A percentile compares a stretch with the other conserved stretches of the same genome.
These are phyloP conservation scores for Myotis lucifugus DNA, from an alignment of 2,113 vertebrate genomes.

Conservation along the genomic window DNA sequence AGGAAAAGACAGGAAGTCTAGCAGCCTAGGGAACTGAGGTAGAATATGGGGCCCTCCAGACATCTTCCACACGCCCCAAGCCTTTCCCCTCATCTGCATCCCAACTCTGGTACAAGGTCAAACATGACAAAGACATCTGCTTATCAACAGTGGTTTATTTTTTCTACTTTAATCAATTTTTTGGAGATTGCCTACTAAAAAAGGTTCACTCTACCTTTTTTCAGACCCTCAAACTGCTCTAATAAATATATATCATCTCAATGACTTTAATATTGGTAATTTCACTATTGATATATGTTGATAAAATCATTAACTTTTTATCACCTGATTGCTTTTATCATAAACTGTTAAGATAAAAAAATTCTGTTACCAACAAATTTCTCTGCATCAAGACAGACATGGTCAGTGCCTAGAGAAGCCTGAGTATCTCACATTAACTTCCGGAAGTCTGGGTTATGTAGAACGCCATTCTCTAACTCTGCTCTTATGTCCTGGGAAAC, in stretches of 20 bases:
- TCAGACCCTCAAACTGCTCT: not conserved
- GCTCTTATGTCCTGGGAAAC: not conserved
- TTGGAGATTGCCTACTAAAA: not conserved
- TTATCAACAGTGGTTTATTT: not conserved
- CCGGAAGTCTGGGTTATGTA: not conserved
- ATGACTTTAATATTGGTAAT: constrained; percentile 25
- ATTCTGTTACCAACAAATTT: not conserved
- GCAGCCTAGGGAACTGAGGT: not conserved
- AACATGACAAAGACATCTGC: not conserved
- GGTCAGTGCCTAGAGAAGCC: not conserved
- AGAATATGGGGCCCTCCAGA: not conserved
- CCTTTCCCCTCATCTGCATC: not conserved
- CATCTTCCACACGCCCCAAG: not conserved
- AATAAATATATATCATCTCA: not conserved
- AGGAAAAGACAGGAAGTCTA: not conserved
- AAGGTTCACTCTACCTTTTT: not conserved
- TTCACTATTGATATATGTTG: not conserved
- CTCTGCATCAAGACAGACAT: not conserved
- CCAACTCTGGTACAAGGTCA: not conserved
- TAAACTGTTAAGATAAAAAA: not conserved
- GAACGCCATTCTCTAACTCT: not conserved
- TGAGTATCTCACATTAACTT: not conserved
- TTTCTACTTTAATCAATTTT: not conserved
- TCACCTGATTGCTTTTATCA: not conserved
- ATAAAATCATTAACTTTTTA: not conserved